Conservation (phyloP, 1,140 invertebrate genomes). For the Leptoteleia sp. region DNA sequence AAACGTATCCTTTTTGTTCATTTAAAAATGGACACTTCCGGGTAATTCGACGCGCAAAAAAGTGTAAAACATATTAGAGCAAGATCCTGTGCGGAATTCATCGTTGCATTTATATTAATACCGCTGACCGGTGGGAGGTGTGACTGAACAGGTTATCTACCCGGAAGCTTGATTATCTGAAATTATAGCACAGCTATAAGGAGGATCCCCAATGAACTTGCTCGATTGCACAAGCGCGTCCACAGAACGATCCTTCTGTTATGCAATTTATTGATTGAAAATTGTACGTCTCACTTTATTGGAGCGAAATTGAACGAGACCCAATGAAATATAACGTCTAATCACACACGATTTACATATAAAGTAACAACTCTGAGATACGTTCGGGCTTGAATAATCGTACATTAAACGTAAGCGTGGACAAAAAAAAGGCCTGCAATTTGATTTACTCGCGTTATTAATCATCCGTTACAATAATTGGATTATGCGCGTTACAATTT, state of each 20-base stretch:
- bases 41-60: constrained; percentile 37
- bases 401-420: constrained; percentile 11
- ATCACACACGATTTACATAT: constrained; percentile 35
- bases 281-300: constrained; percentile 40
- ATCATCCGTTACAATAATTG: constrained; percentile 26
- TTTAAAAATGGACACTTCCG: constrained; percentile 33
- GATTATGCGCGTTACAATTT: constrained; percentile 23
- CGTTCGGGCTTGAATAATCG: constrained; percentile 20
- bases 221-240: constrained; percentile 15
- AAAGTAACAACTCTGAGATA: constrained; percentile 23
- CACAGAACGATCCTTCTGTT: constrained; percentile 14
- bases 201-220: constrained; percentile 34
- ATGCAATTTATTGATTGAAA: constrained; percentile 51
- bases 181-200: constrained; percentile 43
- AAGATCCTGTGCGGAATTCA: constrained; percentile 47
- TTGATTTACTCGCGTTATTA: constrained; percentile 27
- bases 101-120: constrained; percentile 53
- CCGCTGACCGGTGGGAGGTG: constrained; percentile 46
- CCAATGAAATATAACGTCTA: constrained; percentile 31
- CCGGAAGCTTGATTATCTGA: constrained; percentile 65
- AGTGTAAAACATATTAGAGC: constrained; percentile 52
- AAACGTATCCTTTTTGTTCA: no score
- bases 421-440: background rate
- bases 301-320: constrained; percentile 27
- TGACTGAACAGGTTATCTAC: constrained; percentile 59